Conservation (phyloP, 2,113 vertebrate genomes). For the Scomber colias region DNA sequence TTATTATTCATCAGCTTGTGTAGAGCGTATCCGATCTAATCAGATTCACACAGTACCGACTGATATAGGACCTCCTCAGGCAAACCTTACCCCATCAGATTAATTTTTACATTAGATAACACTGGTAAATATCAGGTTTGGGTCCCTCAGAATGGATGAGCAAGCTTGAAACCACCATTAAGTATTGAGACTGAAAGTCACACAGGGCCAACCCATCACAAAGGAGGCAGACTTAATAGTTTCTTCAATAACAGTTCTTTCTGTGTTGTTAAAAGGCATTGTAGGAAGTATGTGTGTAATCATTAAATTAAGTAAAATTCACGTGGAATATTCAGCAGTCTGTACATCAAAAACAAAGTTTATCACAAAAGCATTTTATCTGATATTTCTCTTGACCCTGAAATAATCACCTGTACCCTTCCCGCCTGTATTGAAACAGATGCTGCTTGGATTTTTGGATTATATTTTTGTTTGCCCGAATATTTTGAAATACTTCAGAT, state of each 20-base stretch:
- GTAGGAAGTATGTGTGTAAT: too few species aligned
- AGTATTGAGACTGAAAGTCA: background rate
- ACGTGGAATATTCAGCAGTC: too few species aligned
- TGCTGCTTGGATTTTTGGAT: too few species aligned
- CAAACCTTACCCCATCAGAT: too few species aligned
- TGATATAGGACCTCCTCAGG: too few species aligned
- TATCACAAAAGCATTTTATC: background rate
- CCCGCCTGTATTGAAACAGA: too few species aligned
- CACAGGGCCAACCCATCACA: background rate
- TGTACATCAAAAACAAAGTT: too few species aligned
- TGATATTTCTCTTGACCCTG: background rate
- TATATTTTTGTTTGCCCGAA: too few species aligned
- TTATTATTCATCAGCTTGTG: background rate
- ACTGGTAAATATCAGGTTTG: background rate
- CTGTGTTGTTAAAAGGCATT: too few species aligned
- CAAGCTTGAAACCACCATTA: background rate
- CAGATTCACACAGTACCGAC: background rate
- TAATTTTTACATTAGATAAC: background rate
- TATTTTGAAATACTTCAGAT: background rate
- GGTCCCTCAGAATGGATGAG: background rate
- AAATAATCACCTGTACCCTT: background rate
- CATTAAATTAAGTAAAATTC: too few species aligned
- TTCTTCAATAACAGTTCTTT: too few species aligned
- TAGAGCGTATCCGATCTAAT: background rate
- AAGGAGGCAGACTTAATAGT: background rate